Conservation (phyloP, 2,113 vertebrate genomes). For the Pseudopodoces humilis region DNA sequence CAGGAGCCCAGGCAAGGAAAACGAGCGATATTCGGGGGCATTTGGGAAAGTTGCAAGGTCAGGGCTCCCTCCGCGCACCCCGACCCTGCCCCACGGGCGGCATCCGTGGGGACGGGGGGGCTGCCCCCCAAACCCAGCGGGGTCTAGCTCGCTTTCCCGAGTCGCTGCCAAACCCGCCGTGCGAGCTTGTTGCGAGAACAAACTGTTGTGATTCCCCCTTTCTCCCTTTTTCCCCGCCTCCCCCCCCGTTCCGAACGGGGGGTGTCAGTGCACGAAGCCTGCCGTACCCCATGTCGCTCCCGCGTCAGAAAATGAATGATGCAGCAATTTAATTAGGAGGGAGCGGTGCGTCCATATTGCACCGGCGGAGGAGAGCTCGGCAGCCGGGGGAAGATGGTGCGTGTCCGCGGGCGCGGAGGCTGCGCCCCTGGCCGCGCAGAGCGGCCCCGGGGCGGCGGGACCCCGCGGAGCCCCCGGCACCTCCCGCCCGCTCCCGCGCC, state of each 20-base stretch:
- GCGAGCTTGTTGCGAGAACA: background rate
- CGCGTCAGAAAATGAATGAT: constrained; percentile 41
- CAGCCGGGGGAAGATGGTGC: background rate
- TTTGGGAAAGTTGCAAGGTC: background rate
- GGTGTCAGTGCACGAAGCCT: background rate
- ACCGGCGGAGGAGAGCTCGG: background rate
- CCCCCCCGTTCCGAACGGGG: background rate
- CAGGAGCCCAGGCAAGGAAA: background rate
- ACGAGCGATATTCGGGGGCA: background rate
- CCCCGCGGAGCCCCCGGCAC: background rate
- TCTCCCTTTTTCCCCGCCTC: background rate
- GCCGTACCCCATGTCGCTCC: background rate
- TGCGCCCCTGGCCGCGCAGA: constrained; percentile 1
- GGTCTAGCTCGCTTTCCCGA: background rate
- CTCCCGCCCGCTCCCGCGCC: background rate
- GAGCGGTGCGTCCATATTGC: constrained; percentile 27
- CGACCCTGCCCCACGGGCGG: background rate
- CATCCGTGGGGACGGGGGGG: background rate
- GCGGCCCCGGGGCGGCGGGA: background rate
- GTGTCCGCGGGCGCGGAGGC: background rate
- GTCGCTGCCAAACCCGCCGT: background rate
- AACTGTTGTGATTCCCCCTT: background rate
- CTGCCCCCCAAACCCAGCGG: background rate
- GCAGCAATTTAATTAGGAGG: constrained; percentile 37
- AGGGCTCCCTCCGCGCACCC: background rate